Percentiles rank a stretch among this genome's conserved stretches.
phyloP scores from a whole-genome alignment of 2,888 invertebrate genomes.

The Microplitis manilae region DNA sequence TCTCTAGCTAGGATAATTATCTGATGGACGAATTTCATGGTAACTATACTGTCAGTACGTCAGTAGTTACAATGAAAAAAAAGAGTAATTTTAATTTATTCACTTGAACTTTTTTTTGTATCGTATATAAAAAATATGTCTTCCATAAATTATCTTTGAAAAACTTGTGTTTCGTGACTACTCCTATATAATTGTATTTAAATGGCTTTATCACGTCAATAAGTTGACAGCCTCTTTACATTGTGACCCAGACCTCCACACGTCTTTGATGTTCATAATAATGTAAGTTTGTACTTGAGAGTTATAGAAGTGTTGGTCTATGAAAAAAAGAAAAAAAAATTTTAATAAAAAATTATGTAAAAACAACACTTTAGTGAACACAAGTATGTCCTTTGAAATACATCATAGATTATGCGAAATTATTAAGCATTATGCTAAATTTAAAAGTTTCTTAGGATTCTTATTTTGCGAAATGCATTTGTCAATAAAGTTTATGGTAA shows the following conservation, averaged over 20 bases:
- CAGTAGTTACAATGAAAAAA: neutral
- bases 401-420: neutral
- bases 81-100: neutral
- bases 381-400: neutral
- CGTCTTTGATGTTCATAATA: conserved; percentile 1
- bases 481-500: neutral
- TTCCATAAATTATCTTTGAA: conserved; percentile 11
- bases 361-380: neutral
- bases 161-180: conserved; percentile 17
- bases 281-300: neutral
- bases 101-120: neutral
- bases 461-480: neutral
- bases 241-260: conserved; percentile 37
- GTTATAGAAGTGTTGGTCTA: neutral
- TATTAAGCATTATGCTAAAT: neutral
- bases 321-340: conserved; percentile 14
- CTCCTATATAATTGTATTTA: conserved; percentile 29
- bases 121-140: neutral
- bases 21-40: neutral
- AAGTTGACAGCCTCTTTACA: conserved; percentile 16
- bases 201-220: conserved; percentile 23
- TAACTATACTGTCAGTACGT: neutral
- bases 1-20: neutral
- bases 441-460: neutral
- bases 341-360: neutral